Conservation (phyloP, 2,888 invertebrate genomes). For the Drosophila cognata region DNA sequence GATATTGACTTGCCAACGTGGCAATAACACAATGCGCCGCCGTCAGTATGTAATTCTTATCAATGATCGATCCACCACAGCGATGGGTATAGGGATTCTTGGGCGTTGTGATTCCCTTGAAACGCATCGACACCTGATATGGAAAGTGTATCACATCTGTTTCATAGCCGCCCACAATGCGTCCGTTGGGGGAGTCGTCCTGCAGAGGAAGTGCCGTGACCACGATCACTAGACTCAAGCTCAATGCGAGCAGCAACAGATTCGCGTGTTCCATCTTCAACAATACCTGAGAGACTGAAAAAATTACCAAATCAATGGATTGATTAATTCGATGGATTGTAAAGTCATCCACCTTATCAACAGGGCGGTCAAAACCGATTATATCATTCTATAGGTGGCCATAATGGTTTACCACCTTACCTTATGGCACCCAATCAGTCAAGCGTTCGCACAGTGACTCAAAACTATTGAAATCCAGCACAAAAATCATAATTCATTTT, state of each 20-base stretch:
- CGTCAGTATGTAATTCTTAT: slow-evolving; percentile 56
- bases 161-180: slow-evolving; percentile 79
- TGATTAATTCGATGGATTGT: slow-evolving; percentile 17
- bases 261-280: slow-evolving; percentile 53
- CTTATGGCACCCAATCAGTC: slow-evolving; percentile 10
- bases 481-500: neutral
- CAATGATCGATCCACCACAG: slow-evolving; percentile 80
- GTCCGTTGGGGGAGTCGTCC: slow-evolving; percentile 44
- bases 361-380: slow-evolving; percentile 37
- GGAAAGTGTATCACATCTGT: slow-evolving; percentile 68
- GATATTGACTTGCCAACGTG: slow-evolving; percentile 52
- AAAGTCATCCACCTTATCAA: slow-evolving; percentile 38
- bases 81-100: slow-evolving; percentile 58
- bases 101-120: slow-evolving; percentile 51
- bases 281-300: slow-evolving; percentile 35
- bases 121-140: slow-evolving; percentile 77
- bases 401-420: neutral
- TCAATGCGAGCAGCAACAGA: slow-evolving; percentile 34
- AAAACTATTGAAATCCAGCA: neutral
- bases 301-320: slow-evolving; percentile 1
- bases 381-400: slow-evolving; percentile 14
- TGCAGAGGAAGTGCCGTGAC: slow-evolving; percentile 45
- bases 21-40: slow-evolving; percentile 81
- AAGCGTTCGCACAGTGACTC: neutral
- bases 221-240: neutral